Evolutionary conservation across 2,888 invertebrate species (phyloP).

Genomic region (Diadromus collaris): DNA sequence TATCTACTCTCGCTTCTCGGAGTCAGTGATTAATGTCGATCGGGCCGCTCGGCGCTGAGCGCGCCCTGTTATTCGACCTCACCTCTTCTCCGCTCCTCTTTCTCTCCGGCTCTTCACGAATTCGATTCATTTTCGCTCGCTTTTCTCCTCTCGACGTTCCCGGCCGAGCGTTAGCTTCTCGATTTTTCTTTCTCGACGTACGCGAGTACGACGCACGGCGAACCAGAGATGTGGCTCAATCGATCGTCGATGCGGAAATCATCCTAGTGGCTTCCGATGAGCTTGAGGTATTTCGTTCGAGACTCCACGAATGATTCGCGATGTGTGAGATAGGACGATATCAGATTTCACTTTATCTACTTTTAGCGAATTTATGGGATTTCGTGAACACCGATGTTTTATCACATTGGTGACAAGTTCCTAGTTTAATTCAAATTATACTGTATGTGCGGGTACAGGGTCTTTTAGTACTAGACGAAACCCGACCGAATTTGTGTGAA

Average conservation of each 20-base stretch:
- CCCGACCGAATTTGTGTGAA: not conserved
- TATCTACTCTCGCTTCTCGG: conserved; percentile 77
- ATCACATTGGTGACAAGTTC: not conserved
- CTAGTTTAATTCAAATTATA: not conserved
- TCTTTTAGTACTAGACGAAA: not conserved
- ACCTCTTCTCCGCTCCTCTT: conserved; percentile 57
- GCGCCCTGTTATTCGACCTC: conserved; percentile 76
- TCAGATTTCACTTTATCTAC: not conserved
- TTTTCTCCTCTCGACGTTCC: conserved; percentile 36
- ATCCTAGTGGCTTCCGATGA: conserved; percentile 37
- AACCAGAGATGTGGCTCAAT: conserved; percentile 52
- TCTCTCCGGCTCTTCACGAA: conserved; percentile 46
- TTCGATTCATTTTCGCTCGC: conserved; percentile 21
- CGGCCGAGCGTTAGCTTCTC: conserved; percentile 36
- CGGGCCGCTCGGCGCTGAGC: conserved; percentile 65
- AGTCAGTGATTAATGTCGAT: conserved; percentile 79
- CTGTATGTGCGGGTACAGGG: not conserved
- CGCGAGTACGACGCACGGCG: not conserved
- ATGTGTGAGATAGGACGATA: not conserved
- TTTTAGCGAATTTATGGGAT: not conserved
- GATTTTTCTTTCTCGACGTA: conserved; percentile 43
- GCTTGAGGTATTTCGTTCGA: not conserved
- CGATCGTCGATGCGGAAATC: conserved; percentile 55
- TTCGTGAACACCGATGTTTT: not conserved
- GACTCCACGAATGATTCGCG: not conserved